Conservation (phyloP, 30 jellyfish, hydroid and myxozoan genomes). For the Turritopsis rubra region DNA sequence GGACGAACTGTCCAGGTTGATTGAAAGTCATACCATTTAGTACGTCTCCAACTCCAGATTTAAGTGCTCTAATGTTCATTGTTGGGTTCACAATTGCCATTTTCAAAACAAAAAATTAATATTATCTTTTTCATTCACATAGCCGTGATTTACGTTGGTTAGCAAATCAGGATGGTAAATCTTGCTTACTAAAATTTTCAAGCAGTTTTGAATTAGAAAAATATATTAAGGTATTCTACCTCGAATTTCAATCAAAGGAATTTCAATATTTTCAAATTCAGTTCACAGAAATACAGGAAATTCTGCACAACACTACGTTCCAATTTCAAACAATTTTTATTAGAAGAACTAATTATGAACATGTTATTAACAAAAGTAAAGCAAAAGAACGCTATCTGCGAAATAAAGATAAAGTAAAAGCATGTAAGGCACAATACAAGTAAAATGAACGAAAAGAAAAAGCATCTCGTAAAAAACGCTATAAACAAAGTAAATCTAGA, state of each 20-base stretch:
- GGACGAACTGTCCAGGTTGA: constrained; percentile 8
- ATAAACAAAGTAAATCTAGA: background rate
- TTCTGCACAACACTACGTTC: background rate
- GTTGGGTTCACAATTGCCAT: constrained; percentile 8
- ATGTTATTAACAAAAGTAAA: background rate
- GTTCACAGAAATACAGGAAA: background rate
- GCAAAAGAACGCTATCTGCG: background rate
- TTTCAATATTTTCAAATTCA: constrained; percentile 14
- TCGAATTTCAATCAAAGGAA: no score
- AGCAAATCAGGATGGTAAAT: no score
- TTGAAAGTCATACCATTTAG: background rate
- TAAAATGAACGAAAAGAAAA: background rate
- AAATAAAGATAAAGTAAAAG: background rate
- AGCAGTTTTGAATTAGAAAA: no score
- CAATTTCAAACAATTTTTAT: background rate
- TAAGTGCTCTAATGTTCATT: background rate
- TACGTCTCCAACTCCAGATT: background rate
- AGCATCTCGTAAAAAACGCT: background rate
- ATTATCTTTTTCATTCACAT: constrained; percentile 16
- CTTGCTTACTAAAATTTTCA: no score
- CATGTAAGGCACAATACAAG: no score
- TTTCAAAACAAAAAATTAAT: no score
- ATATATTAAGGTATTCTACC: no score
- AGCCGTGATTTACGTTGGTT: constrained; percentile 5
- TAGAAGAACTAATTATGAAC: background rate